These are phyloP conservation scores for Apodemia duryi DNA, from an alignment of 2,888 invertebrate species.

Conservation along the genomic window DNA sequence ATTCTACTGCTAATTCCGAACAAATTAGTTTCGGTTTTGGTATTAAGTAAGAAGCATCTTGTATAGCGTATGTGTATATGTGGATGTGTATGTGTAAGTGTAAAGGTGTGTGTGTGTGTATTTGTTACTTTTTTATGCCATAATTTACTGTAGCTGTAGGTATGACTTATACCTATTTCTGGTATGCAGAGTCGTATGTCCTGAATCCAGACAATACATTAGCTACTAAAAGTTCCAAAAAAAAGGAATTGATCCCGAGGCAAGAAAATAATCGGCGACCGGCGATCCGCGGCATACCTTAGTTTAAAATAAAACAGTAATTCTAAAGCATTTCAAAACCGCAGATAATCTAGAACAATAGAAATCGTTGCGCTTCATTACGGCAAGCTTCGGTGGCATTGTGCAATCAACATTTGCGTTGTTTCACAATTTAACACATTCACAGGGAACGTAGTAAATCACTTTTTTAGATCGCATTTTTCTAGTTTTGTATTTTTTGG, in stretches of 20 bases:
- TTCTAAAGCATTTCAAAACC: constrained; percentile 4
- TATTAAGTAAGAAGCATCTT: too few relatives aligned
- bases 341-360: constrained; percentile 13
- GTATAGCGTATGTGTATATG: too few relatives aligned
- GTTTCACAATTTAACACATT: constrained; percentile 8
- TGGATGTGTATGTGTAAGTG: too few relatives aligned
- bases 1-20: too few relatives aligned
- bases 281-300: neutral
- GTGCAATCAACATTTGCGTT: constrained; percentile 16
- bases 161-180: too few relatives aligned
- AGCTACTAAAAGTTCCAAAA: too few relatives aligned
- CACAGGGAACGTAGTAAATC: constrained; percentile 6
- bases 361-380: constrained; percentile 18
- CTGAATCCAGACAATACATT: too few relatives aligned
- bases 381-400: constrained; percentile 12
- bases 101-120: too few relatives aligned
- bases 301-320: constrained; percentile 3
- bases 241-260: neutral
- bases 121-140: too few relatives aligned
- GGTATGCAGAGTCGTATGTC: too few relatives aligned
- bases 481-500: neutral
- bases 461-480: neutral
- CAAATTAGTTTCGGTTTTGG: too few relatives aligned
- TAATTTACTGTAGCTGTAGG: too few relatives aligned
- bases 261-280: neutral